phyloP scores from a whole-genome alignment of 2,797 vertebrate genomes.

The Megalops cyprinoides region DNA sequence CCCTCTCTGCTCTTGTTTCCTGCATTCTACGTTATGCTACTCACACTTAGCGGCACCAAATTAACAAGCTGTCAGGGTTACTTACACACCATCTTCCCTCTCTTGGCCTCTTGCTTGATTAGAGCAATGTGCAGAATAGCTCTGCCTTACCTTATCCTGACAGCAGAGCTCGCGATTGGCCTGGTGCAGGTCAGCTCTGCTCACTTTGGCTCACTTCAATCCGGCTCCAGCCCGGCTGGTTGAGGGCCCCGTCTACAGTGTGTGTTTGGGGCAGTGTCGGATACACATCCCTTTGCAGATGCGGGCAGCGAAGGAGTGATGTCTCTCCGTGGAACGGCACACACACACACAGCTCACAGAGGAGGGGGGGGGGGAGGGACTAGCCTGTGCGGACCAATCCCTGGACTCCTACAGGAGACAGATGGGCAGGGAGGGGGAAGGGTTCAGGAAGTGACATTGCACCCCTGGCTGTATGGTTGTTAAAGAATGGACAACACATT shows the following conservation, averaged over 20 bases:
- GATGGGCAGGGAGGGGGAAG: constrained; percentile 15
- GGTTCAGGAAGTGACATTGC: constrained; percentile 7
- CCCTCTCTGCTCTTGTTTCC: neutral
- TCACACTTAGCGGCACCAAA: neutral
- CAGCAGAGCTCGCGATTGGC: constrained; percentile 39
- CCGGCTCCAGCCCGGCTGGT: constrained; percentile 27
- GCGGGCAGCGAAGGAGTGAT: constrained; percentile 46
- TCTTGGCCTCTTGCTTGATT: constrained; percentile 20
- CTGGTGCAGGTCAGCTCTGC: constrained; percentile 35
- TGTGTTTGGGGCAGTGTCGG: constrained; percentile 38
- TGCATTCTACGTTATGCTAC: constrained; percentile 2
- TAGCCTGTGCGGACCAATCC: no score
- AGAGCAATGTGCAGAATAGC: constrained; percentile 35
- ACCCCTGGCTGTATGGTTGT: neutral
- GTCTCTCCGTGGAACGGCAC: constrained; percentile 44
- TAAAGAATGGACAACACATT: neutral
- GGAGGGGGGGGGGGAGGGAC: neutral
- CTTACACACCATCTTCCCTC: neutral
- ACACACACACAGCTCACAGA: constrained; percentile 23
- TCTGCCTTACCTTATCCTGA: constrained; percentile 56
- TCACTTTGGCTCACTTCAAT: neutral
- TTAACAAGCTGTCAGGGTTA: neutral
- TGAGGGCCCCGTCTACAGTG: neutral
- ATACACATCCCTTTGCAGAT: constrained; percentile 29
- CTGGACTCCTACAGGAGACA: no score